phyloP scores from a whole-genome alignment of 2,113 vertebrate genomes.

The Chauna torquata region DNA sequence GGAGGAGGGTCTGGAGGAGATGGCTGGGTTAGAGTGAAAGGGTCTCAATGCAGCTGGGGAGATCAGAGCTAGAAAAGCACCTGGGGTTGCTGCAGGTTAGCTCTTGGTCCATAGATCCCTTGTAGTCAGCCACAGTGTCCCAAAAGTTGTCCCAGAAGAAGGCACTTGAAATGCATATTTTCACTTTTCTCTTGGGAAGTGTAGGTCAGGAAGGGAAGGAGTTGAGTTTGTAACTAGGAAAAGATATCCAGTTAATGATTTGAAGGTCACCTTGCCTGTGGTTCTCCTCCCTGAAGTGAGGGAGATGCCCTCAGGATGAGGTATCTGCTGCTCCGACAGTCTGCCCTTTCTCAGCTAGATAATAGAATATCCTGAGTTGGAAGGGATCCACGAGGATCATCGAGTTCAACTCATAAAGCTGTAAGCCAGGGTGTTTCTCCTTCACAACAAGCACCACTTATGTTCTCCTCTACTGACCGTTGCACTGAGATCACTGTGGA shows the following conservation, averaged over 20 bases:
- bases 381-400: not conserved
- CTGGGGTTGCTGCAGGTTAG: not conserved
- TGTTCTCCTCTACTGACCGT: accelerated
- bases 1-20: not conserved
- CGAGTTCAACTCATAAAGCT: not conserved
- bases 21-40: not conserved
- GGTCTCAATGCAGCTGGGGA: accelerated
- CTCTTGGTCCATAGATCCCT: not conserved
- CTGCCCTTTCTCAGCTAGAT: not conserved
- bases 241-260: not conserved
- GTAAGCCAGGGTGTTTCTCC: accelerated
- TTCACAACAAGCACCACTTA: accelerated
- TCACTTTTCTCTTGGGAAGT: not conserved
- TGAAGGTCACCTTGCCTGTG: not conserved
- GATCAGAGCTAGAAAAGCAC: not conserved
- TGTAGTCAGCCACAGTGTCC: not conserved
- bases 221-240: not conserved
- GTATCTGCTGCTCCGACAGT: not conserved
- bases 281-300: not conserved
- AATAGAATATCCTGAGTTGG: not conserved
- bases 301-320: not conserved
- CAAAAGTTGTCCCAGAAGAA: accelerated
- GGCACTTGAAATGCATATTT: not conserved
- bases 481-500: accelerated
- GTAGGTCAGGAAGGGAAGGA: not conserved